A percentile compares a stretch with the other conserved stretches of the same genome.
Evolutionary conservation across 2,888 invertebrate species (phyloP).

Genomic region (Protonemura montana): DNA sequence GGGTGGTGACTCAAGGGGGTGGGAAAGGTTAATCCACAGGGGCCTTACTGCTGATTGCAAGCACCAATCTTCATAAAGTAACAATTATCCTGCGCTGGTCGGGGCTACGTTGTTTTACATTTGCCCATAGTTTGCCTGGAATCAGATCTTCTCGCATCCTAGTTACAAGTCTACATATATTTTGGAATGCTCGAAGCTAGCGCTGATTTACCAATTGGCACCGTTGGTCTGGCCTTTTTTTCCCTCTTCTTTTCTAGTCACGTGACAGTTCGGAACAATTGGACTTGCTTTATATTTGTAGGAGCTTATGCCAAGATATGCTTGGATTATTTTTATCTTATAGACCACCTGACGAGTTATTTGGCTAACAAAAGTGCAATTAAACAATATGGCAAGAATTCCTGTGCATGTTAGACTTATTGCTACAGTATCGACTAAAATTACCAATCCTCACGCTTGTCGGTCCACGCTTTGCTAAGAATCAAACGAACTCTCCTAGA

Average conservation of each 20-base stretch:
- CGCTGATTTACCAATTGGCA: neutral
- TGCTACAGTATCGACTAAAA: neutral
- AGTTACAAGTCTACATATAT: neutral
- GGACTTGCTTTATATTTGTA: neutral
- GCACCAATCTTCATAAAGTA: neutral
- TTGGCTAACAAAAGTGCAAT: constrained; percentile 10
- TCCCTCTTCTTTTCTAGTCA: neutral
- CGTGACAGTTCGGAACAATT: neutral
- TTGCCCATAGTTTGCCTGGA: neutral
- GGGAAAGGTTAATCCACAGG: neutral
- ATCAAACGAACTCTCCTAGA: no score
- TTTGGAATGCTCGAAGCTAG: neutral
- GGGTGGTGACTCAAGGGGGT: no score
- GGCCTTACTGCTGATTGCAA: constrained; percentile 7
- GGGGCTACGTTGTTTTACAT: neutral
- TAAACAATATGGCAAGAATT: neutral
- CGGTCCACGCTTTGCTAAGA: no score
- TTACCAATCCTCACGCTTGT: no score
- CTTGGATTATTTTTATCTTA: constrained; percentile 37
- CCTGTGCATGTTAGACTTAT: neutral
- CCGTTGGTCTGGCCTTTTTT: neutral
- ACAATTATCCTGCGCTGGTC: neutral
- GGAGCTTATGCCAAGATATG: constrained; percentile 24
- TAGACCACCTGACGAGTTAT: constrained; percentile 24
- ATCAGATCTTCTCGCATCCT: neutral